Percentiles rank a stretch among this genome's conserved stretches.
phyloP scores from a whole-genome alignment of 2,888 invertebrate species.

The Schizaphis graminum region DNA sequence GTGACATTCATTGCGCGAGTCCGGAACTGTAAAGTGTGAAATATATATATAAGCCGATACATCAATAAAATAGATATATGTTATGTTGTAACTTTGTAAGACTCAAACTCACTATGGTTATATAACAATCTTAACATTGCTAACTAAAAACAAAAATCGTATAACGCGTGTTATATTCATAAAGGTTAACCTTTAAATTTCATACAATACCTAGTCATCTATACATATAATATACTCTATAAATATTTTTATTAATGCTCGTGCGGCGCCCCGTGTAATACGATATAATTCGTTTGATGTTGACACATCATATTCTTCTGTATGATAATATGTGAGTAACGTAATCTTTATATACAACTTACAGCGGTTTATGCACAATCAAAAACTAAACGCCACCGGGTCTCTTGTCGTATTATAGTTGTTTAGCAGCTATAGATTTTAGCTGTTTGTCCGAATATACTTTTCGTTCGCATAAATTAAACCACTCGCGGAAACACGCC shows the following conservation, averaged over 20 bases:
- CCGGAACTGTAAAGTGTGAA: not conserved
- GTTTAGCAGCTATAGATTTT: not conserved
- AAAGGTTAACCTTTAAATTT: not conserved
- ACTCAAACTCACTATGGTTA: not conserved
- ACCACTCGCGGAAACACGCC: not conserved
- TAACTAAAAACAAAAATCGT: not conserved
- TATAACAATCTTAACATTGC: not conserved
- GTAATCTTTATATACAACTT: not conserved
- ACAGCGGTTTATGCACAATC: not conserved
- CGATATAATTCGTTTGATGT: not conserved
- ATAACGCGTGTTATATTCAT: not conserved
- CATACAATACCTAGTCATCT: not conserved
- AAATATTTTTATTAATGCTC: not conserved
- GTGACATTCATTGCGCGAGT: not conserved
- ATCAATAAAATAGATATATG: not conserved
- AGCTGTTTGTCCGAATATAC: not conserved
- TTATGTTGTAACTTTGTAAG: not conserved
- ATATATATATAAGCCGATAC: not conserved
- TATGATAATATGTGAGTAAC: not conserved
- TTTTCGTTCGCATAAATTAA: not conserved
- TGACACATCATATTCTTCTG: not conserved
- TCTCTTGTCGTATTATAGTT: not conserved
- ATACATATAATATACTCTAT: not conserved
- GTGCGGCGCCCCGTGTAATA: not conserved
- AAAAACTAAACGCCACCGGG: not conserved